Base-by-base conservation (phyloP, 2,113 vertebrate species). In the Phoxinus phoxinus region DNA sequence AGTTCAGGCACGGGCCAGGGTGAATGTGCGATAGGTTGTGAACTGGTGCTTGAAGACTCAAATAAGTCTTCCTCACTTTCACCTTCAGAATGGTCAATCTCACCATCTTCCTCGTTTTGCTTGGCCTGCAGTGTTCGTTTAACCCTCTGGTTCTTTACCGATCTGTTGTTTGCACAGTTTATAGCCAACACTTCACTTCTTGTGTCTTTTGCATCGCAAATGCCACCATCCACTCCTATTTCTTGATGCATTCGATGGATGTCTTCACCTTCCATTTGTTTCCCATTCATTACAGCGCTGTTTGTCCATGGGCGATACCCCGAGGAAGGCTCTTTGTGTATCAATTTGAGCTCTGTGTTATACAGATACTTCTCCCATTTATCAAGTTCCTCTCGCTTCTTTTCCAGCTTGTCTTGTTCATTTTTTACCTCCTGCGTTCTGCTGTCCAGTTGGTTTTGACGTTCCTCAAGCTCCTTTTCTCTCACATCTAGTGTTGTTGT, bases 291-390 rank as follows among this genome's bases (percentile, higher is more conserved):
- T 86, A 87, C 0, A 1, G 78, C 84, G 86, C 89, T 3, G 89
- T 93, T 35, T 53, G 23, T 58, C 84, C 59, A 81, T 37, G 37
- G 75, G 56, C 71, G 67, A 56, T 76, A 51, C 6, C 56, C 25
- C 2, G 69, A 46, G 69, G 44, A 75, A 58, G 85, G 85, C 48
- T 90, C 92, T 13, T 89, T 89, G 0, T 79, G 87, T 6, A 86
- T 90, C 0, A 90, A 25, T 78, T 83, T 75, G 25, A 80, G 78
- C 89, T 93, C 94, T 10, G 48, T 87, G 13, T 93, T 91, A 35
- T 91, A 90, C 11, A 94, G 85, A 81, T 89, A 92, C 75, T 90
- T 89, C 21, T 90, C 90, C 19, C 94, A 91, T 46, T 91, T 89
- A 61, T 91, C 90, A 41, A 94, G 86, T 3, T 91, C 92, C 56